Base-by-base conservation (phyloP, 1,140 invertebrate species). In the Lepidurus arcticus region DNA sequence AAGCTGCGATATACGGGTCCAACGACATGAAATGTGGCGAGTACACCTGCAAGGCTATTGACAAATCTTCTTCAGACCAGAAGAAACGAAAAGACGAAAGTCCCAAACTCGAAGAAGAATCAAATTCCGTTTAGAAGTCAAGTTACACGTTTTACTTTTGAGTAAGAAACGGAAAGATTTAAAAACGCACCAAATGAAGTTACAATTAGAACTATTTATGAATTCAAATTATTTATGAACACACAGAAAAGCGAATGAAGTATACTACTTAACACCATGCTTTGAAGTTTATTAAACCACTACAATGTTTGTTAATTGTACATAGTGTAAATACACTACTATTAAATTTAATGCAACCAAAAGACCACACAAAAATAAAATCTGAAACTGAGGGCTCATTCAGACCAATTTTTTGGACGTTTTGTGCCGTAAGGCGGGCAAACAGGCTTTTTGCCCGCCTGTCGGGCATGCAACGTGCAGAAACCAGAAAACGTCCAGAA, bases 1-100 rank as follows among this genome's bases (percentile, higher is more conserved):
- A 75, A 45, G 78, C 78, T 8, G 78, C 44, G 1, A 73, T 73
- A 34, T 78, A 78, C 73, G 78, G 78, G 24, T 21, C 24, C 11
- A 44, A 78, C 1, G 75, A 74, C 13, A 74, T 73, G 42, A 73
- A 73, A 16, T 78, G 78, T 34, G 16, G 10, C n/a, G 44, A 42
- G 21, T 78, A 75, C 73, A 44, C 44, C 11, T 78, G 78, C 73
- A 44, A 42, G 21, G 24, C 47, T 9, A 44, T 76, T 9, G 75
- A 76, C 24, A 65, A 65, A 65, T n/a, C 21, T 16, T 65, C 53
- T 11, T 5, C 53, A 7, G 53, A 7, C 21, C 9, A 9, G 53
- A 65, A 65, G 13, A 16, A 65, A 7, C 53, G 6, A 21, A 65
- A 65, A 16, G 53, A 65, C 6, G 9, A 65, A 9, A 65, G 21